Conservation (phyloP, 2,113 vertebrate species). For the Bubalus kerabau region DNA sequence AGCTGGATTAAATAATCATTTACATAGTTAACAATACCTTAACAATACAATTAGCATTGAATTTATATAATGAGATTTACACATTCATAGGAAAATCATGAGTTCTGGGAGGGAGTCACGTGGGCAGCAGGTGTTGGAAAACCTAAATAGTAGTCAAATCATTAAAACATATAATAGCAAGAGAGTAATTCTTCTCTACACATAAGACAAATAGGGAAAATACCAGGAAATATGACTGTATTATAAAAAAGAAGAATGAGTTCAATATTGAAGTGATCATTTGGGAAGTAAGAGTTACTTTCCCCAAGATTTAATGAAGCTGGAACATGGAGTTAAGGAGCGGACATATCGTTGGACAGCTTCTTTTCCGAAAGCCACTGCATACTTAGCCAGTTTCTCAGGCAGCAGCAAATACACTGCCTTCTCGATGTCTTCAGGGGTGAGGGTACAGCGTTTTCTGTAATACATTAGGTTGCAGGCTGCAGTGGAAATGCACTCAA, state of each 20-base stretch:
- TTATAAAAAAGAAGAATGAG: neutral
- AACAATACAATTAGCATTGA: neutral
- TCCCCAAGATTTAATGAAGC: neutral
- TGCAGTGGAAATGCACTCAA: constrained; percentile 42
- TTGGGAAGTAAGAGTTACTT: constrained; percentile 32
- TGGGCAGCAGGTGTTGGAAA: neutral
- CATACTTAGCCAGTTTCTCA: constrained; percentile 8
- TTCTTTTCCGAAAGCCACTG: constrained; percentile 46
- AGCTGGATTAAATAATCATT: neutral
- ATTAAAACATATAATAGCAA: neutral
- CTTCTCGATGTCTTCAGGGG: constrained; percentile 35
- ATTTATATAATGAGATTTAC: neutral
- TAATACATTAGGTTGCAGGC: neutral
- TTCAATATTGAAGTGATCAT: neutral
- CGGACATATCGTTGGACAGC: constrained; percentile 49
- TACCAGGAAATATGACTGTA: neutral
- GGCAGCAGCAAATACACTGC: constrained; percentile 47
- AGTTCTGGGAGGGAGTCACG: neutral
- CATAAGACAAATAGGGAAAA: neutral
- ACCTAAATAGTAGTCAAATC: neutral
- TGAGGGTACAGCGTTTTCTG: constrained; percentile 47
- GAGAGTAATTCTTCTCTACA: constrained; percentile 2
- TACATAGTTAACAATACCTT: neutral
- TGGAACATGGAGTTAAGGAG: neutral
- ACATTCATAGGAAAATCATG: neutral